Evolutionary conservation across 2,113 vertebrate species (phyloP).

Genomic region (Alosa alosa): DNA sequence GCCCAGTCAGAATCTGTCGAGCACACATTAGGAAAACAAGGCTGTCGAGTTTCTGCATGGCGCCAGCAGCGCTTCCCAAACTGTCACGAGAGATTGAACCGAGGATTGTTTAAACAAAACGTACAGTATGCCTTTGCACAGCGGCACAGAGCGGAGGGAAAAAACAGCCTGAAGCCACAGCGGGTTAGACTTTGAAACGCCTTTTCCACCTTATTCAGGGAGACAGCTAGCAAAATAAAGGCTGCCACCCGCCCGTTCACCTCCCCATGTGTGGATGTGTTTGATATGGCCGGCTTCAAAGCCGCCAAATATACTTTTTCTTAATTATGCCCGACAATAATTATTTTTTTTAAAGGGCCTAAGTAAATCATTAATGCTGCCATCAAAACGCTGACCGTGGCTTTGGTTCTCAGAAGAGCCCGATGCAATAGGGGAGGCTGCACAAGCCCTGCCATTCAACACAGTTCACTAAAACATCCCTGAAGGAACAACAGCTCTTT

Average conservation of each 20-base stretch:
- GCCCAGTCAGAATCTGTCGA: not conserved
- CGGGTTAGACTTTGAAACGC: not conserved
- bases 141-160: not conserved
- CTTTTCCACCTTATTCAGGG: not conserved
- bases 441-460: not conserved
- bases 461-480: not conserved
- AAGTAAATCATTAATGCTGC: not conserved
- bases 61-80: not conserved
- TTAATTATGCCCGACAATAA: not conserved
- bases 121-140: not conserved
- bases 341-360: not conserved
- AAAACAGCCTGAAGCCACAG: not conserved
- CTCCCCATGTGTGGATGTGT: not conserved
- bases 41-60: not conserved
- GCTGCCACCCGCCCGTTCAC: not conserved
- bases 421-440: not conserved
- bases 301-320: conserved; percentile 1
- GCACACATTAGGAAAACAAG: not conserved
- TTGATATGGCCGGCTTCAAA: not conserved
- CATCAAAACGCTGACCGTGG: not conserved
- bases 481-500: not conserved
- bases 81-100: not conserved
- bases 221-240: not conserved
- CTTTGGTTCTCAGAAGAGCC: not conserved
- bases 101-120: not conserved